These are phyloP conservation scores for Agrypnia vestita DNA, from an alignment of 1,140 invertebrate species.

Conservation along the genomic window DNA sequence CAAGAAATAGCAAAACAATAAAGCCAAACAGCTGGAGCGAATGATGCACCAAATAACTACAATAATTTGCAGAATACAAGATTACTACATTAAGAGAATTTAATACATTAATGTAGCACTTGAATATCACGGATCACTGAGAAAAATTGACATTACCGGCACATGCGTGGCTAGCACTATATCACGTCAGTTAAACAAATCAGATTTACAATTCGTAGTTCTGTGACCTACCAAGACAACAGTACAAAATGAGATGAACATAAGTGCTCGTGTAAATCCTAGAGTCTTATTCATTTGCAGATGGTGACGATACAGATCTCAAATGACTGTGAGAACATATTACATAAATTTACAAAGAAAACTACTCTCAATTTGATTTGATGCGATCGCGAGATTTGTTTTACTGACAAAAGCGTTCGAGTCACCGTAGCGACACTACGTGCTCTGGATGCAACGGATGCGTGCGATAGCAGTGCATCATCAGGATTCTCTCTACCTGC, in stretches of 20 bases:
- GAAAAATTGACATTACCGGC: slow-evolving; percentile 12
- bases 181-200: slow-evolving; percentile 35
- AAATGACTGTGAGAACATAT: background rate
- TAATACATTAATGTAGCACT: background rate
- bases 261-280: background rate
- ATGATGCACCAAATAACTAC: slow-evolving; percentile 39
- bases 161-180: slow-evolving; percentile 30
- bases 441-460: slow-evolving; percentile 14
- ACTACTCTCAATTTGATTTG: background rate
- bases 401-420: slow-evolving; percentile 6
- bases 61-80: background rate
- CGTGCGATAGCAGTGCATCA: slow-evolving; percentile 46
- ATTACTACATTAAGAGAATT: background rate
- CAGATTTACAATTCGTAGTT: background rate
- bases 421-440: background rate
- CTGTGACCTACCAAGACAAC: too few relatives aligned
- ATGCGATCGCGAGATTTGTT: slow-evolving; percentile 13
- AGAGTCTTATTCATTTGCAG: background rate
- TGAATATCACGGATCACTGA: background rate
- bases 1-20: slow-evolving; percentile 2
- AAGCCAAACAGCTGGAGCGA: slow-evolving; percentile 26
- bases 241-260: background rate
- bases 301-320: background rate
- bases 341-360: background rate
- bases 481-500: slow-evolving; percentile 72